A percentile compares a stretch with the other conserved stretches of the same genome.
Evolutionary conservation across 2,888 invertebrate genomes (phyloP).

Genomic region (Spicauda simplicius): DNA sequence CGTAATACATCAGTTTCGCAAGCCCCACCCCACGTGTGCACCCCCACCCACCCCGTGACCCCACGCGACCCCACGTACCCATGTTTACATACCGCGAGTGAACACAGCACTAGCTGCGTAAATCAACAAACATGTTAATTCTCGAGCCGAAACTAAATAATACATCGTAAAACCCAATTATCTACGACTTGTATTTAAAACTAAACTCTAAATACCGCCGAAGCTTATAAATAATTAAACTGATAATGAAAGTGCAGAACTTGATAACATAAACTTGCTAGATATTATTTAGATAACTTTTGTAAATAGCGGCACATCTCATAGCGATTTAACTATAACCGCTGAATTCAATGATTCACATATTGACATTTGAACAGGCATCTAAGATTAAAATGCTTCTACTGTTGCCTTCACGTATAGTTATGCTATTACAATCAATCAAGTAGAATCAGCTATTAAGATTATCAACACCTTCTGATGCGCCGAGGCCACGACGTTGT

Average conservation of each 20-base stretch:
- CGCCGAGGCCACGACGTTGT: not conserved
- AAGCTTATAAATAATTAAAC: slow-evolving; percentile 5
- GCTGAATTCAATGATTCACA: slow-evolving; percentile 15
- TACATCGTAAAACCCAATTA: slow-evolving; percentile 8
- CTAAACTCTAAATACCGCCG: not conserved
- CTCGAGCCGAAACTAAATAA: slow-evolving; percentile 6
- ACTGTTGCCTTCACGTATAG: slow-evolving; percentile 4
- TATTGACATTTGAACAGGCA: slow-evolving; percentile 11
- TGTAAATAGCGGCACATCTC: slow-evolving; percentile 23
- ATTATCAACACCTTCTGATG: not conserved
- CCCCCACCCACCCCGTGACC: slow-evolving; percentile 41
- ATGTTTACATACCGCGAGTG: slow-evolving; percentile 45
- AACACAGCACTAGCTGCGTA: slow-evolving; percentile 14
- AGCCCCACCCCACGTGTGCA: slow-evolving; percentile 41
- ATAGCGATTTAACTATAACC: slow-evolving; percentile 19
- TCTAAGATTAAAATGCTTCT: slow-evolving; percentile 15
- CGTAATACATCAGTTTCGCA: slow-evolving; percentile 63
- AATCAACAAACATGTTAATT: slow-evolving; percentile 10
- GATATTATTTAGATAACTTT: slow-evolving; percentile 7
- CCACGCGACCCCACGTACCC: slow-evolving; percentile 41
- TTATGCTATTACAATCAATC: slow-evolving; percentile 5
- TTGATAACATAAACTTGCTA: slow-evolving; percentile 1
- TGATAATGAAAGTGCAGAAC: slow-evolving; percentile 12
- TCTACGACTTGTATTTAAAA: not conserved
- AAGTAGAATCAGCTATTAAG: not conserved